Evolutionary conservation across 2,113 vertebrate genomes (phyloP), one percentile per base, ranked within the genome.

Genomic region (Strix aluco): DNA sequence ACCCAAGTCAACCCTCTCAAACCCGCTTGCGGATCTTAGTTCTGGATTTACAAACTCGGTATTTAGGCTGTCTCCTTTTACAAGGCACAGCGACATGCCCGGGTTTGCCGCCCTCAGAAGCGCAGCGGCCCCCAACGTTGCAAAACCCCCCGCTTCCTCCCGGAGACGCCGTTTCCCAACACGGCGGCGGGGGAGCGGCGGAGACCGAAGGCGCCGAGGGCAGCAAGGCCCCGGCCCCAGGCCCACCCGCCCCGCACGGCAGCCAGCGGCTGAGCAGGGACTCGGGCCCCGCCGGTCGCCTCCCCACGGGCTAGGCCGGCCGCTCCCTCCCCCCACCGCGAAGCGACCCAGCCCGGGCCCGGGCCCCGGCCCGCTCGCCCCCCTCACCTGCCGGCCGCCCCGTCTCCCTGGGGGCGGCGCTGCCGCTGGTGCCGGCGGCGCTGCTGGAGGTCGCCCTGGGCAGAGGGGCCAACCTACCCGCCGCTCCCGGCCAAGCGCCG

Each of bases 351-450:
- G 34, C 9, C 54, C 49, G 20, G 29, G 11, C 59, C 27, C 18
- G 7, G 42, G 42, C 46, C 46, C 46, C 46, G 46, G 44, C 46
- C 46, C 44, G 44, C 44, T 6, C 42, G 42, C 36, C 29, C 36
- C 19, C 29, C 98, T 97, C 95, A 98, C 98, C 98, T 74, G 98
- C 98, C n/a, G 97, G 97, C 51, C 97, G 91, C 29, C 87, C 96
- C 34, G 93, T 8, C 20, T 98, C 97, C 85, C 97, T 69, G 15
- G 91, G 38, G 82, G 79, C 4, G 54, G 95, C 32, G 78, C 59
- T 67, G 78, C 77, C 26, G 86, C 79, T 46, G 63, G 32, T 2
- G 77, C 84, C 29, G 7, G 88, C 21, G 47, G 34, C 55, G 91
- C 42, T 21, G 91, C 78, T 3, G 63, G 90, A 52, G 61, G 82